Base-by-base conservation (phyloP, 1,140 invertebrate species). In the Asobara japonica region DNA sequence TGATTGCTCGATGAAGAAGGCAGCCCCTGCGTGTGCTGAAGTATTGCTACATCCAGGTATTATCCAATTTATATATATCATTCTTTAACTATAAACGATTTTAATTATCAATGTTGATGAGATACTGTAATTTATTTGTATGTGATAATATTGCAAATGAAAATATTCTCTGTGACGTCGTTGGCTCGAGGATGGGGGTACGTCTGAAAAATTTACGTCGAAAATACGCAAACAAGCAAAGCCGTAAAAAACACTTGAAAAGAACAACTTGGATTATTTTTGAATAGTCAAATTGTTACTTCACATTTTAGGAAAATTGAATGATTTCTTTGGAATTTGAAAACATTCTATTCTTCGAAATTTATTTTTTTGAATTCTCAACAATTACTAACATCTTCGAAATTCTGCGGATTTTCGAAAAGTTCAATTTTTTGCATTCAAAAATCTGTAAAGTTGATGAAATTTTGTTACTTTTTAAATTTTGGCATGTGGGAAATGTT, bases 11-110 rank as follows among this genome's bases (percentile, higher is more conserved):
- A 86, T 87, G 85, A 87, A 87, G 86, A 87, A 85, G 84, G 79
- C 86, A 86, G 84, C 86, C 84, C 84, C 84, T 84, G 80, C 85
- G 79, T 87, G 84, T 87, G 84, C 82, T 86, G 85, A 80, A 81
- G 85, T 75, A n/a, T 74, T 85, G 84, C 82, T 82, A 82, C 84
- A 87, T 86, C 84, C 86, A 87, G 86, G 86, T 87, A 87, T 87
- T 87, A 86, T 87, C 86, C 85, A 87, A 86, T 87, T 87, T 87
- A 84, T 74, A 76, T 87, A 85, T 86, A 87, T 87, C 87, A 84
- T 87, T 62, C 20, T 60, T 73, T 85, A 81, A 84, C 85, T 84
- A 74, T 82, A 84, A 83, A 84, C 83, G 79, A 78, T 82, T 82
- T 83, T 81, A 78, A 31, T 78, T 65, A 71, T 85, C 79, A 80